Conservation (phyloP, 2,888 invertebrate species). For the Meghimatium bilineatum region DNA sequence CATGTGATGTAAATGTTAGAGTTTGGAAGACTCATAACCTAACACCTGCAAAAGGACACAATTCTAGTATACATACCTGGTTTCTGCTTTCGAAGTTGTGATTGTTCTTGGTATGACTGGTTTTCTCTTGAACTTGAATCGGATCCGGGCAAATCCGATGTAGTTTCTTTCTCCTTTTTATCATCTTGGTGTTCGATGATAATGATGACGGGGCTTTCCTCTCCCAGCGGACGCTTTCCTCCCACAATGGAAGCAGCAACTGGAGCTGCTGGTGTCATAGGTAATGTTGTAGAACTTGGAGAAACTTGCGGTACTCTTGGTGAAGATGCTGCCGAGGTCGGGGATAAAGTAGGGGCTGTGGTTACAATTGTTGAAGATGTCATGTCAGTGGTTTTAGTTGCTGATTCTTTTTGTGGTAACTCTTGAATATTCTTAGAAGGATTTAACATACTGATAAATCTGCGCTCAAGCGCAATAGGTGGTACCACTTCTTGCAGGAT, state of each 20-base stretch:
- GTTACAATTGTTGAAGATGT: neutral
- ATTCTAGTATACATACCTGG: constrained; percentile 15
- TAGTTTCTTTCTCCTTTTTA: constrained; percentile 11
- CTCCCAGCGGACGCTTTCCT: constrained; percentile 63
- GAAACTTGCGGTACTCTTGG: constrained; percentile 48
- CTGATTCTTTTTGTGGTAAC: neutral
- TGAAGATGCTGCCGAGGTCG: constrained; percentile 49
- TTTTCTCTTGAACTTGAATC: constrained; percentile 5
- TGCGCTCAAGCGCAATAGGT: constrained; percentile 65
- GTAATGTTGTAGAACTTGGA: constrained; percentile 52
- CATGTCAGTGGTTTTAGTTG: constrained; percentile 26
- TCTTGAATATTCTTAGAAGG: constrained; percentile 48
- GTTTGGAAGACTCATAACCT: no score
- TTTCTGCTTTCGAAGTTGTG: constrained; percentile 42
- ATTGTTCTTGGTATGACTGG: constrained; percentile 18
- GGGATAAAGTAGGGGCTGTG: neutral
- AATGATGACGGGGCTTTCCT: constrained; percentile 49
- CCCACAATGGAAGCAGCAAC: constrained; percentile 64
- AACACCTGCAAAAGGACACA: neutral
- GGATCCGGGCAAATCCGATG: constrained; percentile 27
- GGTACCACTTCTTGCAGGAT: constrained; percentile 62
- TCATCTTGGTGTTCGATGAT: constrained; percentile 41
- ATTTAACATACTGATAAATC: constrained; percentile 64
- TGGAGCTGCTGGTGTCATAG: constrained; percentile 6
- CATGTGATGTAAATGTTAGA: no score